Conservation (phyloP, 2,888 invertebrate species). For the Entomobrya multifasciata region DNA sequence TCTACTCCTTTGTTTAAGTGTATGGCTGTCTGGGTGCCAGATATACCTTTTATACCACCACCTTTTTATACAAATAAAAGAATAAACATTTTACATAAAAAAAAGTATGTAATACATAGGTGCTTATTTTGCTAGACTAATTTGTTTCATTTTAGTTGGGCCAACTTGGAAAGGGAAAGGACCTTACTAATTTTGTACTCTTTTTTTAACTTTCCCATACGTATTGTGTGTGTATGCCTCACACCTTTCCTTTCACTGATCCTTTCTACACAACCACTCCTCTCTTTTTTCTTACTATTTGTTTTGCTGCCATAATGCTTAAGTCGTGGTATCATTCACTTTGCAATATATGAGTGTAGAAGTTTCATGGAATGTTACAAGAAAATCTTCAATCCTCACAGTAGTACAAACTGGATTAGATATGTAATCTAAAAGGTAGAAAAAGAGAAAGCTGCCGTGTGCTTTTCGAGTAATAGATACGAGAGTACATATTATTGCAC, state of each 20-base stretch:
- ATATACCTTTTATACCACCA: too few species aligned
- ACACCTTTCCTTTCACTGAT: slow-evolving; percentile 25
- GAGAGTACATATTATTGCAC: slow-evolving; percentile 52
- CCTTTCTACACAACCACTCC: slow-evolving; percentile 7
- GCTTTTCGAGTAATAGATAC: slow-evolving; percentile 27
- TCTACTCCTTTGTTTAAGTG: too few species aligned
- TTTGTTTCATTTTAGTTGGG: slow-evolving; percentile 46
- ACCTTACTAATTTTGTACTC: slow-evolving; percentile 49
- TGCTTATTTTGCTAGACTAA: background rate
- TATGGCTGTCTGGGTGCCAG: too few species aligned
- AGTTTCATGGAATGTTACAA: slow-evolving; percentile 52
- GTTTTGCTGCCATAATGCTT: slow-evolving; percentile 29
- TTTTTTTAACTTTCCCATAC: slow-evolving; percentile 16
- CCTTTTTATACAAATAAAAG: too few species aligned
- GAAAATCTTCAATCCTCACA: slow-evolving; percentile 45
- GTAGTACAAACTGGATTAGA: slow-evolving; percentile 51
- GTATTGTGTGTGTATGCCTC: slow-evolving; percentile 31
- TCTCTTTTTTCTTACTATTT: slow-evolving; percentile 1
- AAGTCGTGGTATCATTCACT: slow-evolving; percentile 37
- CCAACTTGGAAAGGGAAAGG: slow-evolving; percentile 39
- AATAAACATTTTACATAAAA: too few species aligned
- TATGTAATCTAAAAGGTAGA: slow-evolving; percentile 44
- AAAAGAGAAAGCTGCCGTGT: slow-evolving; percentile 37
- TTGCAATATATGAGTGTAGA: slow-evolving; percentile 7
- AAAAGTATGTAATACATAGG: too few species aligned